Evolutionary conservation across 2,113 vertebrate genomes (phyloP).

Genomic region (Eretmochelys imbricata): DNA sequence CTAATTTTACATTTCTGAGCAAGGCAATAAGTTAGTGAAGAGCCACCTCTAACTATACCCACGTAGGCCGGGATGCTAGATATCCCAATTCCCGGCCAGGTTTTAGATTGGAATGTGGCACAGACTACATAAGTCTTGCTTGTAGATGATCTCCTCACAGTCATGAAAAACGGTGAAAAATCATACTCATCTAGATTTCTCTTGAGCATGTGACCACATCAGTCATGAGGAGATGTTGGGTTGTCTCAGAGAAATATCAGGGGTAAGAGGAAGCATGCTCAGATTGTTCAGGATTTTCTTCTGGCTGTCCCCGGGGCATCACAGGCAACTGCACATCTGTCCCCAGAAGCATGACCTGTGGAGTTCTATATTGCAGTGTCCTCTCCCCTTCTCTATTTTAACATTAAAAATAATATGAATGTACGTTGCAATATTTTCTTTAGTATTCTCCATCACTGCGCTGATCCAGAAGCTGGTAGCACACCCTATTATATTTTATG

Average conservation of each 20-base stretch:
- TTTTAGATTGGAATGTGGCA: fast-evolving
- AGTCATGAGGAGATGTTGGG: neutral
- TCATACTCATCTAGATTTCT: neutral
- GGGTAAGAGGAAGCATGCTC: neutral
- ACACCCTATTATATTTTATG: neutral
- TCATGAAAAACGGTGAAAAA: fast-evolving
- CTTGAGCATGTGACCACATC: neutral
- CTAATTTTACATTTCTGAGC: neutral
- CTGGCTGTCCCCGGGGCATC: neutral
- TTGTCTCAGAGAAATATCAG: neutral
- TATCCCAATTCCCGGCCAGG: neutral
- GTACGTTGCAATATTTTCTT: neutral
- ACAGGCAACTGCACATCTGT: neutral
- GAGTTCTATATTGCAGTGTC: neutral
- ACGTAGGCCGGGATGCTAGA: neutral
- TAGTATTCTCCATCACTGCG: neutral
- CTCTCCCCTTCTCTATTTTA: neutral
- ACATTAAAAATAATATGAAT: neutral
- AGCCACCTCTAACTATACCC: neutral
- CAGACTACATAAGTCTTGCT: neutral
- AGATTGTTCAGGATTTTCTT: neutral
- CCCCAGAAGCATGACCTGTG: neutral
- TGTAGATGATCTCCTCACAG: neutral
- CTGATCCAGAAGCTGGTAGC: neutral
- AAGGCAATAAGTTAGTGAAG: neutral